These are phyloP conservation scores for Momotus momota DNA, from an alignment of 2,797 vertebrate species.

Conservation along the genomic window DNA sequence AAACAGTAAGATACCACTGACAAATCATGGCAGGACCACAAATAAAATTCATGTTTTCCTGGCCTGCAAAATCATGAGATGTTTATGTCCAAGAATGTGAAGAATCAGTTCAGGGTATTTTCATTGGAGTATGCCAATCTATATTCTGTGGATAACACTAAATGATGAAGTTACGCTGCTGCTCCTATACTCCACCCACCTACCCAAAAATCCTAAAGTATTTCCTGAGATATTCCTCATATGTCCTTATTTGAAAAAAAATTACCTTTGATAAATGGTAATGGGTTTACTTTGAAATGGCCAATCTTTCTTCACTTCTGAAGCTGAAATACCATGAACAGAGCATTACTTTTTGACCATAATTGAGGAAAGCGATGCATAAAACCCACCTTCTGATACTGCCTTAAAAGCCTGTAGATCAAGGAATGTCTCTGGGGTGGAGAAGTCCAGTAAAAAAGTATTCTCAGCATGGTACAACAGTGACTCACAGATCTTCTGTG, in stretches of 20 bases:
- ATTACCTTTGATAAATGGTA: background rate
- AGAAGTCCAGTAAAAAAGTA: background rate
- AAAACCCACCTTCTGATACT: background rate
- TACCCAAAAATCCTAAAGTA: background rate
- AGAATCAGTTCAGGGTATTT: background rate
- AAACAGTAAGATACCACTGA: background rate
- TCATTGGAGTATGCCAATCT: background rate
- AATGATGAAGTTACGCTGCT: background rate
- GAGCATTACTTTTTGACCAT: background rate
- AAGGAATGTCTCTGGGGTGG: background rate
- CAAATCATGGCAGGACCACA: background rate
- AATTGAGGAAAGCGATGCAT: background rate
- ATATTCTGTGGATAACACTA: background rate
- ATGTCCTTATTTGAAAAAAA: background rate
- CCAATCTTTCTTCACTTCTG: background rate
- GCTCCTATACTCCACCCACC: background rate
- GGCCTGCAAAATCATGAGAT: background rate
- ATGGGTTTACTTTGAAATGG: background rate
- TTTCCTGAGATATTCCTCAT: background rate
- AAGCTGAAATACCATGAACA: background rate
- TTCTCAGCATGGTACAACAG: background rate
- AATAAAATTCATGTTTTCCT: background rate
- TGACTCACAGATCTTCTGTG: too few relatives aligned
- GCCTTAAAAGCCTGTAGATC: background rate
- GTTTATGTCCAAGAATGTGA: slow-evolving; percentile 13